A percentile compares a stretch with the other conserved stretches of the same genome.
phyloP scores from a whole-genome alignment of 2,113 vertebrate species.

The Siniperca knerii region DNA sequence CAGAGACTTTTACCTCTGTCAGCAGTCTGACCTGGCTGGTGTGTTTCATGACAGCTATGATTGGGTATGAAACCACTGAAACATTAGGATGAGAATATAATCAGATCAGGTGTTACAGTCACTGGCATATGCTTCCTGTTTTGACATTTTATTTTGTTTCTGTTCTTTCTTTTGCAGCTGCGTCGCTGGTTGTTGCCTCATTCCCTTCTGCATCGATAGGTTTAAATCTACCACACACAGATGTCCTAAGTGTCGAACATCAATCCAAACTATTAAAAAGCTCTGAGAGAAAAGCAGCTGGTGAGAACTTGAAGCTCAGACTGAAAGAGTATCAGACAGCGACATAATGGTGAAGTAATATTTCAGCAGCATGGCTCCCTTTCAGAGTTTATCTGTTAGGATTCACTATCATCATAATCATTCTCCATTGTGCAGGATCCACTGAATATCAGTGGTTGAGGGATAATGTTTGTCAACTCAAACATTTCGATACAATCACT shows the following conservation, averaged over 20 bases:
- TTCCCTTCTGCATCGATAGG: slow-evolving; percentile 76
- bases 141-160: slow-evolving; percentile 3
- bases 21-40: slow-evolving; percentile 72
- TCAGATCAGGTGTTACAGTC: background rate
- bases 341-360: background rate
- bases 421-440: background rate
- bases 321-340: background rate
- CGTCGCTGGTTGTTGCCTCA: slow-evolving; percentile 79
- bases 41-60: slow-evolving; percentile 54
- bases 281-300: slow-evolving; percentile 62
- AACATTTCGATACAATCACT: background rate
- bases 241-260: slow-evolving; percentile 78
- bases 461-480: background rate
- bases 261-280: slow-evolving; percentile 60
- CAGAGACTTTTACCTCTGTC: slow-evolving; percentile 58
- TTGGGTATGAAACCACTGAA: slow-evolving; percentile 68
- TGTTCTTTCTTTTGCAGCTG: slow-evolving; percentile 66
- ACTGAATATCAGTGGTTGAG: background rate
- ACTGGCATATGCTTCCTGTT: background rate
- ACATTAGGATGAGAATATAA: slow-evolving; percentile 42
- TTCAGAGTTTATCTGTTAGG: background rate
- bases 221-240: slow-evolving; percentile 76
- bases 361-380: background rate
- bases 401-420: background rate
- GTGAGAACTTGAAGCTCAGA: background rate